Conservation (phyloP, 2,888 invertebrate genomes). For the Hemistola chrysoprasaria region DNA sequence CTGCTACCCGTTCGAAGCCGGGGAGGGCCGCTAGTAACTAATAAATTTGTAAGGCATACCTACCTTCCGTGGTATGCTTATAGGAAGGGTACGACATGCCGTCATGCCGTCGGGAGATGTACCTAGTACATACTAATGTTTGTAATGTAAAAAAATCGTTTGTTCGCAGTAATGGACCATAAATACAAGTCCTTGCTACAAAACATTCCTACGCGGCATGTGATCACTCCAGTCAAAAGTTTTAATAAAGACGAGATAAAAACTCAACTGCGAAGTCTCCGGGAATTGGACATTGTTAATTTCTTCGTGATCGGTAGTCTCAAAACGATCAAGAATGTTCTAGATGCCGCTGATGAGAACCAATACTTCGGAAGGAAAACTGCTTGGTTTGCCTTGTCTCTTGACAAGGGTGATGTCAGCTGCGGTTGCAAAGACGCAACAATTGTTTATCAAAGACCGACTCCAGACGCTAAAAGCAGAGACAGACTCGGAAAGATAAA, state of each 20-base stretch:
- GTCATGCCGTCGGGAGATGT: no score
- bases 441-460: slow-evolving; percentile 88
- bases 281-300: slow-evolving; percentile 93
- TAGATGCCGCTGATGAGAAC: slow-evolving; percentile 87
- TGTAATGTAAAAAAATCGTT: no score
- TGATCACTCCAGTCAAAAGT: slow-evolving; percentile 86
- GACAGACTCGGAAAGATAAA: slow-evolving; percentile 87
- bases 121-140: no score
- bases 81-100: no score
- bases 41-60: no score
- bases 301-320: slow-evolving; percentile 92
- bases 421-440: slow-evolving; percentile 91
- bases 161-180: slow-evolving; percentile 91
- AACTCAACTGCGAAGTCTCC: slow-evolving; percentile 86
- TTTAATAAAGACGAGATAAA: slow-evolving; percentile 84
- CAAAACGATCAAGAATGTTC: slow-evolving; percentile 85
- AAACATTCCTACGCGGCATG: slow-evolving; percentile 94
- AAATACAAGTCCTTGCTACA: slow-evolving; percentile 95
- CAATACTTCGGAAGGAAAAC: slow-evolving; percentile 92
- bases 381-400: slow-evolving; percentile 93
- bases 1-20: no score
- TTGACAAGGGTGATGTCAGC: slow-evolving; percentile 87
- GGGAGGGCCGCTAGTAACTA: no score
- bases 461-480: slow-evolving; percentile 85
- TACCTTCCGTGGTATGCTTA: no score